Conservation (phyloP, 2,888 invertebrate genomes). For the Strigamia transsilvanica region DNA sequence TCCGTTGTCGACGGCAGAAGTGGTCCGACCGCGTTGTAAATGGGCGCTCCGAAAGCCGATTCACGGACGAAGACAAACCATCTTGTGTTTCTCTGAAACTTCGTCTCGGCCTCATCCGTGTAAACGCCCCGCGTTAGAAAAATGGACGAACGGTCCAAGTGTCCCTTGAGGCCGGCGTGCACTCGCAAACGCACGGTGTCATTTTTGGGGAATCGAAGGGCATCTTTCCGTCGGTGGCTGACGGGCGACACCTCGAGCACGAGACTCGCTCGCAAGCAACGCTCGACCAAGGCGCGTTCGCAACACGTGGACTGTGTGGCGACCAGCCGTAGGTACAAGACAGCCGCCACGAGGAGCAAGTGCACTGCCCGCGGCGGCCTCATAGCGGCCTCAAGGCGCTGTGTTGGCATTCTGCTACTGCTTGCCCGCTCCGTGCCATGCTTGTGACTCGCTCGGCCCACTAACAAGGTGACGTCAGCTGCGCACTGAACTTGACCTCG, state of each 20-base stretch:
- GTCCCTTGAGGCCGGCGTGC: constrained; percentile 10
- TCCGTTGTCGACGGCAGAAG: constrained; percentile 10
- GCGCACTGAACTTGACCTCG: constrained; percentile 42
- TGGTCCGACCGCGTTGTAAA: background rate
- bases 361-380: constrained; percentile 39
- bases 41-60: background rate
- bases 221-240: background rate
- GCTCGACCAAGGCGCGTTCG: constrained; percentile 14
- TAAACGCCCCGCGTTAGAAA: background rate
- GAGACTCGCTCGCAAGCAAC: background rate
- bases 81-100: background rate
- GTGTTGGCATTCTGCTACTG: constrained; percentile 42
- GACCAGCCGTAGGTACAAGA: constrained; percentile 11
- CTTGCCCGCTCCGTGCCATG: constrained; percentile 36
- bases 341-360: constrained; percentile 37
- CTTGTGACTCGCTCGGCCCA: constrained; percentile 31
- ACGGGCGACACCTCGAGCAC: constrained; percentile 12
- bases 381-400: constrained; percentile 39
- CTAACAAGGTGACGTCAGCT: constrained; percentile 28
- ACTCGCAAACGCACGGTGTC: constrained; percentile 27
- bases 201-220: background rate
- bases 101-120: background rate
- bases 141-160: background rate
- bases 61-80: background rate
- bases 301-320: constrained; percentile 25